Conservation (phyloP, 2,113 vertebrate species). For the Mesitornis unicolor region DNA sequence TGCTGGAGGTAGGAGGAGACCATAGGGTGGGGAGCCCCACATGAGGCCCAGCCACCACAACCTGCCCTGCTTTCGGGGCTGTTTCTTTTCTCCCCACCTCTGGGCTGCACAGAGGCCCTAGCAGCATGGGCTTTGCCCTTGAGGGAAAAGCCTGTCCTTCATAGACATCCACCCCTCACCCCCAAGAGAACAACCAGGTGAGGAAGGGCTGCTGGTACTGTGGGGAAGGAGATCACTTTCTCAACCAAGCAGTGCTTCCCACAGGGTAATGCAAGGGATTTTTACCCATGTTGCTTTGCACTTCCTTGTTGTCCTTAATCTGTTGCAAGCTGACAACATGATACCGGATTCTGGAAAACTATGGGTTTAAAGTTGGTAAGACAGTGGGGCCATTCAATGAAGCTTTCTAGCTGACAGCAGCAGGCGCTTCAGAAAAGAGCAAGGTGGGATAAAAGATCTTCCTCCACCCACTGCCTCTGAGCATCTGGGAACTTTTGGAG, state of each 20-base stretch:
- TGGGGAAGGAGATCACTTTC: neutral
- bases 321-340: neutral
- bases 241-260: neutral
- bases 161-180: neutral
- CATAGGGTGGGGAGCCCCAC: accelerated
- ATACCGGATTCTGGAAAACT: neutral
- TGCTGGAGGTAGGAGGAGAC: neutral
- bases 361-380: neutral
- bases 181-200: neutral
- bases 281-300: neutral
- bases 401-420: neutral
- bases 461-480: neutral
- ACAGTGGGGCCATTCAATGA: neutral
- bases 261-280: neutral
- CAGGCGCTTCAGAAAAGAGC: neutral
- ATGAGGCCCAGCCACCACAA: neutral
- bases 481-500: neutral
- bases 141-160: neutral
- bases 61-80: neutral
- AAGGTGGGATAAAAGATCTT: accelerated
- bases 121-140: neutral
- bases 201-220: neutral
- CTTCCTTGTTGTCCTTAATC: neutral
- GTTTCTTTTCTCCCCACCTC: neutral
- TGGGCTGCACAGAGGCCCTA: accelerated